Conservation (phyloP, 1,140 invertebrate species). For the Drosophila micromelanica region DNA sequence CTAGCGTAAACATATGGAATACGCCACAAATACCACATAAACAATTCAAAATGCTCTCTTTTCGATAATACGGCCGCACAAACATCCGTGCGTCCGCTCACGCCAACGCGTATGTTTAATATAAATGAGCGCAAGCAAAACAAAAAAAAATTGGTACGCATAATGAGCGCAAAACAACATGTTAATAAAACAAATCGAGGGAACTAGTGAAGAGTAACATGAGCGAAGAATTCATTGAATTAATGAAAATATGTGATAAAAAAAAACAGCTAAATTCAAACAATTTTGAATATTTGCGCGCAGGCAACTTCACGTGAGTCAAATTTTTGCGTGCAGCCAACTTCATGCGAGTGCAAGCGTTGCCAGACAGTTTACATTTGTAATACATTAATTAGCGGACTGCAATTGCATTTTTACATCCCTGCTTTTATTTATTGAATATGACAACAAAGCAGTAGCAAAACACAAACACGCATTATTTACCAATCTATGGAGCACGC, state of each 20-base stretch:
- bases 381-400: constrained; percentile 20
- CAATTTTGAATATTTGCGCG: constrained; percentile 10
- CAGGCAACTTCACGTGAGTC: constrained; percentile 16
- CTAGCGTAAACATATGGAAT: constrained; percentile 77
- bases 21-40: constrained; percentile 52
- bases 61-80: constrained; percentile 38
- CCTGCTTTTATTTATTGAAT: constrained; percentile 16
- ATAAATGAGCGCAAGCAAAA: constrained; percentile 46
- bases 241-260: constrained; percentile 1
- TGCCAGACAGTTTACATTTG: constrained; percentile 8
- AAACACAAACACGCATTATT: not conserved
- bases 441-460: constrained; percentile 44
- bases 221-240: constrained; percentile 33
- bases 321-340: constrained; percentile 30
- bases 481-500: constrained; percentile 32
- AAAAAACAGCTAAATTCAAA: constrained; percentile 7
- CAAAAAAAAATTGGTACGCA: constrained; percentile 28
- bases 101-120: constrained; percentile 55
- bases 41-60: constrained; percentile 57
- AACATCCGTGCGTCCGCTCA: constrained; percentile 66
- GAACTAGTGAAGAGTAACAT: constrained; percentile 6
- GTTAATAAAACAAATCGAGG: constrained; percentile 33
- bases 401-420: constrained; percentile 36
- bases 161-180: constrained; percentile 37
- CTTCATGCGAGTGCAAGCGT: constrained; percentile 18